Evolutionary conservation across 1,140 invertebrate species (phyloP).

Genomic region (Oncopodura yosiiana): DNA sequence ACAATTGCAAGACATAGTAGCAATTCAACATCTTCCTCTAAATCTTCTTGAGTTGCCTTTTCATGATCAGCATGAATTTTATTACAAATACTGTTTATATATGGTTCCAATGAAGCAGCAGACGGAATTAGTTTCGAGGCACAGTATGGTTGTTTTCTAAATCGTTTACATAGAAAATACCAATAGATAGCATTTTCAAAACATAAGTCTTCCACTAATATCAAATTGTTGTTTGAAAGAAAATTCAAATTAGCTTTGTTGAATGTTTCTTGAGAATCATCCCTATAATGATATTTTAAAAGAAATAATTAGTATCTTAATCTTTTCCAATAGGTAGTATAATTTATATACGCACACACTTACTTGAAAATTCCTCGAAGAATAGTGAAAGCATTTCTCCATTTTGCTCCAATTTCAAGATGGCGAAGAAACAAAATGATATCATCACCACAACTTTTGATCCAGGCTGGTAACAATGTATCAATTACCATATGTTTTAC

Average conservation of each 20-base stretch:
- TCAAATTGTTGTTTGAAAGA: slow-evolving; percentile 1
- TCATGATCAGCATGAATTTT: slow-evolving; percentile 8
- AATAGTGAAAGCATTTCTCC: not conserved
- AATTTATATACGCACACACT: not conserved
- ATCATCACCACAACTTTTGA: not conserved
- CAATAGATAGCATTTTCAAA: slow-evolving; percentile 15
- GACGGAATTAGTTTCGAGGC: slow-evolving; percentile 7
- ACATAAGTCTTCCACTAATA: not conserved
- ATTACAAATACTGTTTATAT: not conserved
- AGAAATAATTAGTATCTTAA: no score
- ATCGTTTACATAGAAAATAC: slow-evolving; percentile 1
- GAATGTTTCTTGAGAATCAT: slow-evolving; percentile 9
- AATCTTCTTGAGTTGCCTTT: not conserved
- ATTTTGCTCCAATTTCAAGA: slow-evolving; percentile 1
- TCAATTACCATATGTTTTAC: not conserved
- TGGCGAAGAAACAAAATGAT: not conserved
- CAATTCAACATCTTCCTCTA: slow-evolving; percentile 9
- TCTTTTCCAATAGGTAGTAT: no score
- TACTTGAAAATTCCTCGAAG: slow-evolving; percentile 1
- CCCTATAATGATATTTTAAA: no score
- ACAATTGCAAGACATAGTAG: slow-evolving; percentile 6
- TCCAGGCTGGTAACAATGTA: not conserved
- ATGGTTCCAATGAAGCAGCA: not conserved
- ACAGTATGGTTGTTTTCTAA: not conserved
- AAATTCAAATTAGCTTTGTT: not conserved